Evolutionary conservation across 1,140 invertebrate species (phyloP).

Genomic region (Diuraphis noxia): DNA sequence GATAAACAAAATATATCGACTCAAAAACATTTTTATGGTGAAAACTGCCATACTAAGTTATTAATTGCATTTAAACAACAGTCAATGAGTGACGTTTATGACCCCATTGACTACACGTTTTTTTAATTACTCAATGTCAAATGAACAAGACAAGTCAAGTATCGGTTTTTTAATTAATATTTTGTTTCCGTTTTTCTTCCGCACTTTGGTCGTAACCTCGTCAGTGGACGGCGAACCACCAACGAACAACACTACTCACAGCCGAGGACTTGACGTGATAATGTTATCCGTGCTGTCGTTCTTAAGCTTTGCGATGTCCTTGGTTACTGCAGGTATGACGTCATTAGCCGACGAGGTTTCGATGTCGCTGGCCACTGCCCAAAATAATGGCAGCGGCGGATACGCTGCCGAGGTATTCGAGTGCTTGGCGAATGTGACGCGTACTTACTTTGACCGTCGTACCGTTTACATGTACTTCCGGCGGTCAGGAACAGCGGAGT

Average conservation of each 20-base stretch:
- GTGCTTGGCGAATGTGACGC: constrained; percentile 7
- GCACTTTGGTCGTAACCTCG: not conserved
- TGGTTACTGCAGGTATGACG: too few relatives aligned
- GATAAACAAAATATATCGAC: not conserved
- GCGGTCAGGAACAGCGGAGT: not conserved
- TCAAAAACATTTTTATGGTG: not conserved
- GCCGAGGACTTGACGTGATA: not conserved
- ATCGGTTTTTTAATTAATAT: not conserved
- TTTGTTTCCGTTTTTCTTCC: not conserved
- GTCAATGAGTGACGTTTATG: not conserved
- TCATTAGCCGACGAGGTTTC: not conserved
- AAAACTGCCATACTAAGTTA: not conserved
- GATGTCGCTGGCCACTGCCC: not conserved
- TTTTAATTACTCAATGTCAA: not conserved
- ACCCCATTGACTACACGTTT: not conserved
- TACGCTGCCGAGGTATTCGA: not conserved
- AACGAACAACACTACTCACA: not conserved
- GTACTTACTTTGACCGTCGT: constrained; percentile 21
- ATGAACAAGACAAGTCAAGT: not conserved
- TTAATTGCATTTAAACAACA: not conserved
- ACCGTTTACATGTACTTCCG: constrained; percentile 29
- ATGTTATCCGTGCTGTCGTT: not conserved
- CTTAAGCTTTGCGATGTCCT: not conserved
- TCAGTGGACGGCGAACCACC: not conserved
- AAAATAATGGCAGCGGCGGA: not conserved